Evolutionary conservation across 2,797 vertebrate species (phyloP).

Genomic region (Darevskia nairensis): DNA sequence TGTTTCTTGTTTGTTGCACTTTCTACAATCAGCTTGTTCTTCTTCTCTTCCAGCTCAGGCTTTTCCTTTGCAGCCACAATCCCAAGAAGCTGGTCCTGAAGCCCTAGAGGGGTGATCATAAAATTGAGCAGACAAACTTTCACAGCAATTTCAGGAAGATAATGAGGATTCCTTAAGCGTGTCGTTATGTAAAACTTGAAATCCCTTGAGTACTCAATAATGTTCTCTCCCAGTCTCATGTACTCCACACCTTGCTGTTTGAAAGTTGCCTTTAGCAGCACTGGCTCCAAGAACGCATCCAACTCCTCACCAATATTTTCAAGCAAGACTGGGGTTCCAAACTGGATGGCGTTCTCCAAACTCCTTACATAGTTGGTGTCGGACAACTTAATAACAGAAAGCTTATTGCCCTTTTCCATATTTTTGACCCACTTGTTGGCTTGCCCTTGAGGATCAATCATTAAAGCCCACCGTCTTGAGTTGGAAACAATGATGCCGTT

Average conservation of each 20-base stretch:
- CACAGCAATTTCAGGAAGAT: conserved; percentile 92
- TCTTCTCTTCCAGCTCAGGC: conserved; percentile 93
- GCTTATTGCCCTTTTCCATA: conserved; percentile 90
- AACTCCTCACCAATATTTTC: conserved; percentile 93
- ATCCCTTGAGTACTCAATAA: conserved; percentile 89
- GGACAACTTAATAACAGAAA: conserved; percentile 89
- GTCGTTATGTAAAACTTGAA: conserved; percentile 95
- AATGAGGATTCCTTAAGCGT: conserved; percentile 93
- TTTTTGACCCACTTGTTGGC: conserved; percentile 97
- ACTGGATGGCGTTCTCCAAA: conserved; percentile 90
- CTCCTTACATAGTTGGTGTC: conserved; percentile 87
- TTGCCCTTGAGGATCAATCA: conserved; percentile 96
- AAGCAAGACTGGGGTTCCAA: conserved; percentile 90
- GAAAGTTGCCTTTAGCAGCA: conserved; percentile 92
- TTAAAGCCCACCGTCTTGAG: conserved; percentile 92
- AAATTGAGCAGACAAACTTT: conserved; percentile 97
- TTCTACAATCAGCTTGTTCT: conserved; percentile 92
- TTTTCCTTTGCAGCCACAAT: conserved; percentile 93
- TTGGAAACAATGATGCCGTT: conserved; percentile 94
- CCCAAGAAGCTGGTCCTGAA: conserved; percentile 94
- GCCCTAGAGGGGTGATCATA: conserved; percentile 94
- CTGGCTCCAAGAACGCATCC: conserved; percentile 90
- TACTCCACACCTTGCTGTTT: conserved; percentile 93
- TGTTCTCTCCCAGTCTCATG: conserved; percentile 93
- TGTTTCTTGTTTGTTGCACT: conserved; percentile 91